Conservation (phyloP, 2,797 vertebrate genomes). For the Parambassis ranga region DNA sequence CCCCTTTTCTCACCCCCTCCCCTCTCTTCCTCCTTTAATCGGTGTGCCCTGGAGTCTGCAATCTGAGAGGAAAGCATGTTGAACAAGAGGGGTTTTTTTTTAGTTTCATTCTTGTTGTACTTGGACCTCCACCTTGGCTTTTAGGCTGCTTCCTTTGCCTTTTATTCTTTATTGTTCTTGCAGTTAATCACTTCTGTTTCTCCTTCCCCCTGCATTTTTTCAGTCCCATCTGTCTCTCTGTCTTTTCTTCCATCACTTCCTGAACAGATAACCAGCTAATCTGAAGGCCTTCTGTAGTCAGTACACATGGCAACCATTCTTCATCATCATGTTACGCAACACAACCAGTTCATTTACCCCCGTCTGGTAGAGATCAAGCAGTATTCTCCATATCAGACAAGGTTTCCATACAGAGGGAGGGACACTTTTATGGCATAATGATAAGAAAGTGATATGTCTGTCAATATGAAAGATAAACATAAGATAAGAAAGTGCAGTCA, state of each 20-base stretch:
- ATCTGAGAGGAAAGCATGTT: constrained; percentile 34
- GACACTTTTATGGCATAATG: neutral
- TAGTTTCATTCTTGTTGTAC: constrained; percentile 22
- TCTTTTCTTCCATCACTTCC: neutral
- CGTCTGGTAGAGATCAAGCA: neutral
- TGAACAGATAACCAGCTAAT: constrained; percentile 17
- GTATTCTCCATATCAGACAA: neutral
- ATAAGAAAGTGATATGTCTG: too few species aligned
- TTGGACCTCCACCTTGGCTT: neutral
- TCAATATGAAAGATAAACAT: too few species aligned
- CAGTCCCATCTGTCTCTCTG: neutral
- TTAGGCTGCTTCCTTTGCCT: constrained; percentile 3
- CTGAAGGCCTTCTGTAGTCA: constrained; percentile 1
- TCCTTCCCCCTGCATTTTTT: neutral
- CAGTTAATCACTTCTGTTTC: neutral
- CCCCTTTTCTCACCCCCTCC: neutral
- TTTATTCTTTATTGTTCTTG: neutral
- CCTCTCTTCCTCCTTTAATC: neutral
- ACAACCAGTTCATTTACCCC: neutral
- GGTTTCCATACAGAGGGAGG: neutral
- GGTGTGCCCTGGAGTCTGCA: constrained; percentile 24
- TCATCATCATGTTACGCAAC: constrained; percentile 30
- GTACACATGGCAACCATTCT: neutral
- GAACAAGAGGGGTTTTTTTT: neutral
- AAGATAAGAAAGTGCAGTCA: too few species aligned